Evolutionary conservation across 2,888 invertebrate species (phyloP).

Genomic region (Nephrotoma guestfalica): DNA sequence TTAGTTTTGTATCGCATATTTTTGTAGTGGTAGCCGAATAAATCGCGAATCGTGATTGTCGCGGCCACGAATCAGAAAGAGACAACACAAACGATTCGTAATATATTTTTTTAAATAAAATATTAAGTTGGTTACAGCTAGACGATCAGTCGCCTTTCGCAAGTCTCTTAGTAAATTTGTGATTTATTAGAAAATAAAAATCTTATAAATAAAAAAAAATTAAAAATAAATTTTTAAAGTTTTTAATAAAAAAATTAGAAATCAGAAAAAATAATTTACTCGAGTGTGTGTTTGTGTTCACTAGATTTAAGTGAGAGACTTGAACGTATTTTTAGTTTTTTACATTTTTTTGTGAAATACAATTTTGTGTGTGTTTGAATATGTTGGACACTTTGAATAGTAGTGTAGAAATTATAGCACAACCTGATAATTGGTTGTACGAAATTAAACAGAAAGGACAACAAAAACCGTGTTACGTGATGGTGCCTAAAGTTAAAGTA

Average conservation of each 20-base stretch:
- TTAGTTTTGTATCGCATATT: conserved; percentile 8
- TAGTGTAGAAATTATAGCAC: conserved; percentile 15
- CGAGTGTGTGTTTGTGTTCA: background rate
- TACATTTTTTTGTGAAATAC: background rate
- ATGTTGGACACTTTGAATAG: conserved; percentile 4
- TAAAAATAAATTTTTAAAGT: background rate
- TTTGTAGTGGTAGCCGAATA: conserved; percentile 7
- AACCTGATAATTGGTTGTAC: conserved; percentile 43
- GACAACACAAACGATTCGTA: background rate
- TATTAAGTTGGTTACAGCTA: conserved; percentile 32
- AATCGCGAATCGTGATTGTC: background rate
- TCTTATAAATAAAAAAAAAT: background rate
- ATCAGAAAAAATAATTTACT: background rate
- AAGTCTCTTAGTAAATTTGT: conserved; percentile 8
- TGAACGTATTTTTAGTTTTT: background rate
- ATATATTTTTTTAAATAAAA: conserved; percentile 20
- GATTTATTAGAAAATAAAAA: background rate
- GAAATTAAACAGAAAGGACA: conserved; percentile 51
- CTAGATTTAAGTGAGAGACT: background rate
- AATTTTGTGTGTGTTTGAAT: background rate
- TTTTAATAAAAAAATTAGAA: background rate
- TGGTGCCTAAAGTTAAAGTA: conserved; percentile 54
- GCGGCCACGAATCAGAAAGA: background rate
- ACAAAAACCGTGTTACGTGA: conserved; percentile 50
- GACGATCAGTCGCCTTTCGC: conserved; percentile 46